phyloP scores from a whole-genome alignment of 1,140 invertebrate genomes.

The Aphaenogaster ashmeadi region DNA sequence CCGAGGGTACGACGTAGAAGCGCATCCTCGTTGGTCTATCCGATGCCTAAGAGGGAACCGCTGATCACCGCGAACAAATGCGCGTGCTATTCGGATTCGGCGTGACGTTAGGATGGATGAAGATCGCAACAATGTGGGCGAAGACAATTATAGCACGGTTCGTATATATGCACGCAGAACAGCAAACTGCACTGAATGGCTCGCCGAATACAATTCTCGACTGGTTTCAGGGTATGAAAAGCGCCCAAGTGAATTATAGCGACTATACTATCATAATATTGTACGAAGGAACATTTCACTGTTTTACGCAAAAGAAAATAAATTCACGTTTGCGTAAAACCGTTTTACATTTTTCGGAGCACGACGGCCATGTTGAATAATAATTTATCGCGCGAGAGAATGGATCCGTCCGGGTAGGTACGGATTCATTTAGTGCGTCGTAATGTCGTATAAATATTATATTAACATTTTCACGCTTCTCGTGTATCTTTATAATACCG shows the following conservation, averaged over 20 bases:
- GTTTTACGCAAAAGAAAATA: conserved; percentile 26
- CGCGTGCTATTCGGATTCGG: conserved; percentile 64
- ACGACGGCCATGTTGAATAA: conserved; percentile 16
- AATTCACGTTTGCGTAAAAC: conserved; percentile 27
- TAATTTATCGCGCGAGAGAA: conserved; percentile 45
- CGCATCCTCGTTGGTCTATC: conserved; percentile 32
- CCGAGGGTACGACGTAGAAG: conserved; percentile 6
- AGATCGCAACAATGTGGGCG: conserved; percentile 12
- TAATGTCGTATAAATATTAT: conserved; percentile 65
- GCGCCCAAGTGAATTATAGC: conserved; percentile 6
- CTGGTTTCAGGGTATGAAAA: background rate
- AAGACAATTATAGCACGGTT: conserved; percentile 43
- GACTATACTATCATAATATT: conserved; percentile 29
- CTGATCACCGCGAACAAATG: conserved; percentile 80
- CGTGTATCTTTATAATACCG: background rate
- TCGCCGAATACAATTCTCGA: background rate
- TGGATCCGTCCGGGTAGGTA: background rate
- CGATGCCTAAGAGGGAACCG: conserved; percentile 53
- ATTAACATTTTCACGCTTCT: conserved; percentile 36
- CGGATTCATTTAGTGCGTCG: conserved; percentile 42
- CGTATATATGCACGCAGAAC: background rate
- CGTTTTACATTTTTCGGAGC: conserved; percentile 25
- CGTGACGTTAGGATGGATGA: conserved; percentile 9
- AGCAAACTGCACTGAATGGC: conserved; percentile 33
- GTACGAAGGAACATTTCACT: conserved; percentile 3